Conservation (phyloP, 2,113 vertebrate genomes). For the Nycticebus coucang region DNA sequence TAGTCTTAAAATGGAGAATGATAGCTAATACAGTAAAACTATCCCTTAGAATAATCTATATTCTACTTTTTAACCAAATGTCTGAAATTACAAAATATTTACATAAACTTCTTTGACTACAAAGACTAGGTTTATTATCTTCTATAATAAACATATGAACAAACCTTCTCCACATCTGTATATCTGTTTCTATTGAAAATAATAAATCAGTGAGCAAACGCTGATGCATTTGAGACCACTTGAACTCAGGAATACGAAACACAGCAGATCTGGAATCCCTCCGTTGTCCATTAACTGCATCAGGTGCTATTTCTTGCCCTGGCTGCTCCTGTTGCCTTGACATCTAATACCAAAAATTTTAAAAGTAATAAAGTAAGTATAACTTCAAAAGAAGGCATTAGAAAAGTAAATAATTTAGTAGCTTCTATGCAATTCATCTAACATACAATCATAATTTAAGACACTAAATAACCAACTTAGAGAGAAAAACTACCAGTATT, state of each 20-base stretch:
- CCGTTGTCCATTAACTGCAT: conserved; percentile 82
- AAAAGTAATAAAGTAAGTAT: conserved; percentile 42
- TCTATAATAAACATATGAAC: background rate
- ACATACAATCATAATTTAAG: conserved; percentile 8
- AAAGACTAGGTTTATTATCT: conserved; percentile 13
- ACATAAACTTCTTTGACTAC: conserved; percentile 26
- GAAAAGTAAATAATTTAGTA: conserved; percentile 26
- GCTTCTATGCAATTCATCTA: background rate
- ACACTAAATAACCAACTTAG: conserved; percentile 39
- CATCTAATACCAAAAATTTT: conserved; percentile 75
- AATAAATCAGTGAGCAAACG: conserved; percentile 97
- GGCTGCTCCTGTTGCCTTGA: conserved; percentile 83
- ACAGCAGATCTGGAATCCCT: conserved; percentile 90
- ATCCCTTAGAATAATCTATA: background rate
- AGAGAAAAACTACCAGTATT: conserved; percentile 6
- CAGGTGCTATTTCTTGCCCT: conserved; percentile 65
- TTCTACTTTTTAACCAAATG: conserved; percentile 38
- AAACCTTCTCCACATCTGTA: conserved; percentile 99
- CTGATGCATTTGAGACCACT: conserved; percentile 97
- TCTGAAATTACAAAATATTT: background rate
- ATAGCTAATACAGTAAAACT: conserved; percentile 47
- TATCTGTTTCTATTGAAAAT: conserved; percentile 98
- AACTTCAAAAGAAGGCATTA: conserved; percentile 43
- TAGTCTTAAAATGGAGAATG: conserved; percentile 2
- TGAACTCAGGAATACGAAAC: conserved; percentile 98